These are phyloP conservation scores for Diprion similis DNA, from an alignment of 1,140 invertebrate genomes.

Conservation along the genomic window DNA sequence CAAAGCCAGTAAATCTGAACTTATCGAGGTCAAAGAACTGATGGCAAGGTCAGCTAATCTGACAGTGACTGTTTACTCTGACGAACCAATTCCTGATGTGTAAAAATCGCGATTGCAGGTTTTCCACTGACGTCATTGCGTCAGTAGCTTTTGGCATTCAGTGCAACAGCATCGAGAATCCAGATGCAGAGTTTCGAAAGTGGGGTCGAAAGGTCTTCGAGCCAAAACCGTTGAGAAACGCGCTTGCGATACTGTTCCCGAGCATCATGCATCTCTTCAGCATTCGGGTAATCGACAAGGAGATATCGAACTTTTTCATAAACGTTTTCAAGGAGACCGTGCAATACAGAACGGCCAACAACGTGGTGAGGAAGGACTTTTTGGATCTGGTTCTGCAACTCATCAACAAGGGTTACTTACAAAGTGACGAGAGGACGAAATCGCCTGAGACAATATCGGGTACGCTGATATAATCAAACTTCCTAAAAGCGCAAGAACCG, in stretches of 20 bases:
- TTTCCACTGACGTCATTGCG: conserved; percentile 60
- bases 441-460: background rate
- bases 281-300: background rate
- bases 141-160: conserved; percentile 52
- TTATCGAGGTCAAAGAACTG: background rate
- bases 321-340: conserved; percentile 38
- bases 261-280: background rate
- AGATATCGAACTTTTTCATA: background rate
- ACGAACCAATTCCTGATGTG: too few relatives aligned
- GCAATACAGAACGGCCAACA: conserved; percentile 53
- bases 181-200: conserved; percentile 44
- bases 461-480: background rate
- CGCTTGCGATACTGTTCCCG: background rate
- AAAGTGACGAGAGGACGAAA: conserved; percentile 17
- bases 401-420: conserved; percentile 35
- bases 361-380: conserved; percentile 56
- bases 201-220: conserved; percentile 26
- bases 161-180: conserved; percentile 49
- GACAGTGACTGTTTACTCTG: background rate
- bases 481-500: background rate
- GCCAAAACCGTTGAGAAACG: background rate
- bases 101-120: conserved; percentile 42
- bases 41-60: background rate
- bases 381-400: conserved; percentile 43
- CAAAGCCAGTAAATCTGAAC: background rate